phyloP scores from a whole-genome alignment of 2,113 vertebrate genomes.

The Nasalis larvatus region DNA sequence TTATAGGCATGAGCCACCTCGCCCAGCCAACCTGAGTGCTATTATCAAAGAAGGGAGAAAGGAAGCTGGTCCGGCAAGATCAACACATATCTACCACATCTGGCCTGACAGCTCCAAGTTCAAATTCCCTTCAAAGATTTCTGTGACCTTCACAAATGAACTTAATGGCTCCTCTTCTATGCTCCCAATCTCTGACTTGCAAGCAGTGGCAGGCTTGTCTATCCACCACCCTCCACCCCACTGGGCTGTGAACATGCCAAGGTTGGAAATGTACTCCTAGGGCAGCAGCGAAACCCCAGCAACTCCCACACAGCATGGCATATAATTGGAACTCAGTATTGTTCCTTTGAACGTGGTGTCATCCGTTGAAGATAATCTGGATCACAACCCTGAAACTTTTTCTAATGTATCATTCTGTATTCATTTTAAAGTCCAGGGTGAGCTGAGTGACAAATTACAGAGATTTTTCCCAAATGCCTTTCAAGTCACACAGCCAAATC shows the following conservation, averaged over 20 bases:
- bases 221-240: rapidly evolving
- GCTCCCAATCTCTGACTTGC: background rate
- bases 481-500: constrained; percentile 72
- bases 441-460: constrained; percentile 51
- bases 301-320: background rate
- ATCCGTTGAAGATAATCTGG: background rate
- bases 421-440: constrained; percentile 53
- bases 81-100: too few relatives aligned
- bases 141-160: background rate
- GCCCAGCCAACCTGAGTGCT: background rate
- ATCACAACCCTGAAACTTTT: background rate
- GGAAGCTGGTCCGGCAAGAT: background rate
- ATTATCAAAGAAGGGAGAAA: background rate
- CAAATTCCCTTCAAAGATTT: background rate
- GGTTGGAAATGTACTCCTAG: background rate
- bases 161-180: background rate
- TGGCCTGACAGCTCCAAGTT: background rate
- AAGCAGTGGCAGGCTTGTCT: background rate
- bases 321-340: background rate
- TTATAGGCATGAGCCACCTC: too few relatives aligned
- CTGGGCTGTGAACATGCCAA: background rate
- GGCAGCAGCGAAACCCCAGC: background rate
- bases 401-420: background rate
- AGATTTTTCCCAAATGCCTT: constrained; percentile 62
- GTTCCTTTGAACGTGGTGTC: background rate